Conservation (phyloP, 2,797 vertebrate genomes). For the Ctenosaura bakeri region DNA sequence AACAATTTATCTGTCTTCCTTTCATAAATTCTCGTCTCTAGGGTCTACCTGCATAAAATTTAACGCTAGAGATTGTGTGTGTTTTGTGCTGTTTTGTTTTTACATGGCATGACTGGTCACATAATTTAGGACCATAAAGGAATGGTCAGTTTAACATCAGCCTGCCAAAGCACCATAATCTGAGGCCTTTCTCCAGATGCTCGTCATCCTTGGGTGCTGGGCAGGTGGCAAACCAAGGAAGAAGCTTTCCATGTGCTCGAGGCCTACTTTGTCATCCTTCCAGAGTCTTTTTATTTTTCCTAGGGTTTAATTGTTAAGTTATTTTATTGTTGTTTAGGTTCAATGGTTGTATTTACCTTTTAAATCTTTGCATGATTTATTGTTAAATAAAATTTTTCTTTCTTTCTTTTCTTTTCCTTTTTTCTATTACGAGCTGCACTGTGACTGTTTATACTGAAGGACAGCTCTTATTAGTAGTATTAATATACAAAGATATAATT, state of each 20-base stretch:
- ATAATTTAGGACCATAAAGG: too few species aligned
- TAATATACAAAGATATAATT: too few species aligned
- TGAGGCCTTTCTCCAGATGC: not conserved
- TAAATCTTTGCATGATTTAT: not conserved
- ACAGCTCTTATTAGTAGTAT: not conserved
- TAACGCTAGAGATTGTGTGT: too few species aligned
- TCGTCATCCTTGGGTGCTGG: not conserved
- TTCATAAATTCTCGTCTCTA: not conserved
- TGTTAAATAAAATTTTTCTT: not conserved
- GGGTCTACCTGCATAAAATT: not conserved
- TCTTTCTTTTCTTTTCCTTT: not conserved
- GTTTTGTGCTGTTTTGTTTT: not conserved
- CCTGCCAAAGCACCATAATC: not conserved
- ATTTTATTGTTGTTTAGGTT: not conserved
- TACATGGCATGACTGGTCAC: not conserved
- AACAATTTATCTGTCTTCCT: constrained; percentile 2
- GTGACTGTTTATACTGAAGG: not conserved
- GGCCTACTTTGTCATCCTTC: too few species aligned
- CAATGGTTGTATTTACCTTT: not conserved
- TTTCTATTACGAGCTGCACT: not conserved
- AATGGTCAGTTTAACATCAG: not conserved
- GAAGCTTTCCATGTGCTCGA: not conserved
- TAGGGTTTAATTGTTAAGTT: not conserved
- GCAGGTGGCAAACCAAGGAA: not conserved
- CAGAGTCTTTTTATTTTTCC: not conserved